These are phyloP conservation scores for Epinotia demarniana DNA, from an alignment of 2,888 invertebrate genomes.

Conservation along the genomic window DNA sequence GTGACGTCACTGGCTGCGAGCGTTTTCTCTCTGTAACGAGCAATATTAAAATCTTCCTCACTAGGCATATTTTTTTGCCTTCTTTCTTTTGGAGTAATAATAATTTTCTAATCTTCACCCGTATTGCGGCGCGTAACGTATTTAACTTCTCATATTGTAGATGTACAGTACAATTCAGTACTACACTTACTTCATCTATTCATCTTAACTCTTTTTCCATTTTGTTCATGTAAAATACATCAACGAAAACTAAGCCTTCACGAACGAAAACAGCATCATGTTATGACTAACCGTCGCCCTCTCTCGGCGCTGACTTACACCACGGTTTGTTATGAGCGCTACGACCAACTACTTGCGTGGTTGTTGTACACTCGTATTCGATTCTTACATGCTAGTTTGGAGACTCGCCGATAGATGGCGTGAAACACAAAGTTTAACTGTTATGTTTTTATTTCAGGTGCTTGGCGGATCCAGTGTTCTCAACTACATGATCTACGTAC, in stretches of 20 bases:
- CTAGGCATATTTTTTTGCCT: too few relatives aligned
- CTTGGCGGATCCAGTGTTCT: slow-evolving; percentile 94
- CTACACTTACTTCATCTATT: background rate
- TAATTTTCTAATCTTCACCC: too few relatives aligned
- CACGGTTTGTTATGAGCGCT: background rate
- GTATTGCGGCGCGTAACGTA: too few relatives aligned
- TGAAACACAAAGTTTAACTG: background rate
- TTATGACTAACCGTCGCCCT: slow-evolving; percentile 12
- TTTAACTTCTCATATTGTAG: too few relatives aligned
- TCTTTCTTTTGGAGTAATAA: too few relatives aligned
- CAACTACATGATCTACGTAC: slow-evolving; percentile 96
- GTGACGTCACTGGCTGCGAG: too few relatives aligned
- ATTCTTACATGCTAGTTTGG: background rate
- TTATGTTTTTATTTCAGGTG: slow-evolving; percentile 78
- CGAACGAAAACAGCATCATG: background rate
- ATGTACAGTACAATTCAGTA: too few relatives aligned
- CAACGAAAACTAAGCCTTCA: slow-evolving; percentile 1
- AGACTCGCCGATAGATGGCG: slow-evolving; percentile 31
- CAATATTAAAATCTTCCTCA: too few relatives aligned
- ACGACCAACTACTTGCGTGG: background rate
- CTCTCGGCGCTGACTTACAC: slow-evolving; percentile 1
- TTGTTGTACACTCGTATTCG: background rate
- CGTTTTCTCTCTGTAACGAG: too few relatives aligned
- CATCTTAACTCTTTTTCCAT: background rate
- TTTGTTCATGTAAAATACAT: slow-evolving; percentile 22